A percentile compares a stretch with the other conserved stretches of the same genome.
phyloP scores from a whole-genome alignment of 2,113 vertebrate genomes.

The Suncus etruscus region DNA sequence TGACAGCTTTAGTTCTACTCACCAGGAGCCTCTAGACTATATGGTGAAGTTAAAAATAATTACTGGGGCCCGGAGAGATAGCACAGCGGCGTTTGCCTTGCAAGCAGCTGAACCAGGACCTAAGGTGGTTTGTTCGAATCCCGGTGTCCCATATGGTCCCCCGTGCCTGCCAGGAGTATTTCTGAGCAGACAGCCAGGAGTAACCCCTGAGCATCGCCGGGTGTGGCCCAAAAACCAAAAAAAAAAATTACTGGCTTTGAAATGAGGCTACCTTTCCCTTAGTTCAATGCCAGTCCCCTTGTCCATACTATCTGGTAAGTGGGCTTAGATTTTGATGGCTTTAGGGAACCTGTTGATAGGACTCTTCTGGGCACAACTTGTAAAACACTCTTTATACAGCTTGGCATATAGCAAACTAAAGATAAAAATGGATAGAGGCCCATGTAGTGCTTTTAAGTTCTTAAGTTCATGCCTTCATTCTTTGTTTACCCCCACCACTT shows the following conservation, averaged over 20 bases:
- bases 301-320: neutral
- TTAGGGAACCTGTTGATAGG: constrained; percentile 1
- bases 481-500: neutral
- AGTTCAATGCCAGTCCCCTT: neutral
- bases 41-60: neutral
- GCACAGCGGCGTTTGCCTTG: too few relatives aligned
- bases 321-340: constrained; percentile 4
- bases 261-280: neutral
- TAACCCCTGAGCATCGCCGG: too few relatives aligned
- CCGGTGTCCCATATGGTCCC: too few relatives aligned
- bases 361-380: neutral
- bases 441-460: constrained; percentile 47
- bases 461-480: constrained; percentile 3
- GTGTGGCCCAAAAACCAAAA: too few relatives aligned
- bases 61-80: too few relatives aligned
- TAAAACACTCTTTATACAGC: constrained; percentile 1
- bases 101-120: too few relatives aligned
- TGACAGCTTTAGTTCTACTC: neutral
- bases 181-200: too few relatives aligned
- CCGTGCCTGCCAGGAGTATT: too few relatives aligned
- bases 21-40: neutral
- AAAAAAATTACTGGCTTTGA: neutral
- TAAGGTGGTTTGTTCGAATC: too few relatives aligned
- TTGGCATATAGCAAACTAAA: neutral
- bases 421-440: neutral